Base-by-base conservation (phyloP, 2,797 vertebrate genomes). In the Acropternis orthonyx region DNA sequence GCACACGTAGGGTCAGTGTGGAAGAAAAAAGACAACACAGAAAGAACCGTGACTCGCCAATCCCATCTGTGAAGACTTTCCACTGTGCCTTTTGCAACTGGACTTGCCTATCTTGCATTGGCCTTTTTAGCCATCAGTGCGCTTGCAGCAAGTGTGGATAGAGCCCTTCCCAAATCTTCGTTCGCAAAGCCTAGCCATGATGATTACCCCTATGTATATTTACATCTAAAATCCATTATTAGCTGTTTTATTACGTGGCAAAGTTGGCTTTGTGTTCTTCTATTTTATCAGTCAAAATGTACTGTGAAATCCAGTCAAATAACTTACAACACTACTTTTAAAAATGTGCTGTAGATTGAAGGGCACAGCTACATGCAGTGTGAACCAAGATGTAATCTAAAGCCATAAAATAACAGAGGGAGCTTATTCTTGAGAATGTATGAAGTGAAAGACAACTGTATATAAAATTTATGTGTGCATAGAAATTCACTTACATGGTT, bases 401-500 rank as follows among this genome's bases (percentile, higher is more conserved):
- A 92, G 34, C 22, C 18, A 39, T 75, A 81, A 93, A 95, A 83
- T 27, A 28, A 55, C 68, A 85, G 20, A 94, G 10, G 14, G 27
- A 83, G 1, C 5, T 77, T 41, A 61, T 2, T 65, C 59, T 12
- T 77, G 46, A 48, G 61, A 92, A 92, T 24, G 7, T 41, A 85
- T 58, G 44, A 87, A 84, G 28, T 86, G 73, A 94, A 94, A 95
- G 54, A 94, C 54, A 91, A 26, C n/a, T 63, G 49, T 55, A 65
- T 61, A 67, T 44, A 67, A 14, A 80, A 69, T 49, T 68, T 85
- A n/a, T 55, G 54, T 28, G 9, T 62, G 39, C 12, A 21, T 41
- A 65, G 68, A 83, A 88, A 74, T 69, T 30, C 24, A 49, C 17
- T 77, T 67, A n/a, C 9, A 46, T 9, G 9, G 13, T 44, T 89